phyloP scores from a whole-genome alignment of 2,888 invertebrate species.

The Meiosimyza decipiens region DNA sequence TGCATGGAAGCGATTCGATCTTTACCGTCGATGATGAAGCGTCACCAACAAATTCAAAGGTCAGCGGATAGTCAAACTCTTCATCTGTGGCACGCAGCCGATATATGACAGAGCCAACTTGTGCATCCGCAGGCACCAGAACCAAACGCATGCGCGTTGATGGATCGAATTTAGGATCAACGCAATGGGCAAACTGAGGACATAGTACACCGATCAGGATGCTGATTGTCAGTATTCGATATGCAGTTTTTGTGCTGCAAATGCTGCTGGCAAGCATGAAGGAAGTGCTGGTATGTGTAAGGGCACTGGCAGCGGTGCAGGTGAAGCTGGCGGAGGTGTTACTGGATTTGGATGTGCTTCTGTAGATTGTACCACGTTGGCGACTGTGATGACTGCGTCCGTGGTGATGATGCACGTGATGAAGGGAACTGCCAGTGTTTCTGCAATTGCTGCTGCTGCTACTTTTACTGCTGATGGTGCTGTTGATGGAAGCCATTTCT shows the following conservation, averaged over 20 bases:
- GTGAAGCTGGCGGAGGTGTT: slow-evolving; percentile 11
- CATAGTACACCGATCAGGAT: slow-evolving; percentile 62
- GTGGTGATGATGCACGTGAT: slow-evolving; percentile 38
- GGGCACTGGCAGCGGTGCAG: background rate
- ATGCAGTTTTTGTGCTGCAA: slow-evolving; percentile 35
- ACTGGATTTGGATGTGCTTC: slow-evolving; percentile 4
- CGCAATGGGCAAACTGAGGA: slow-evolving; percentile 61
- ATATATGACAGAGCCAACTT: slow-evolving; percentile 87
- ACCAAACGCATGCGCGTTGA: slow-evolving; percentile 85
- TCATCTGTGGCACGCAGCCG: slow-evolving; percentile 88
- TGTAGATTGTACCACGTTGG: background rate
- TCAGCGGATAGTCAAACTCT: slow-evolving; percentile 86
- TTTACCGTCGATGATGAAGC: slow-evolving; percentile 81
- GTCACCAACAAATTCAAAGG: slow-evolving; percentile 82
- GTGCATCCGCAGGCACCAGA: slow-evolving; percentile 84
- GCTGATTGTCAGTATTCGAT: slow-evolving; percentile 64
- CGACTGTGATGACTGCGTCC: slow-evolving; percentile 34
- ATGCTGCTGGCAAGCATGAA: background rate
- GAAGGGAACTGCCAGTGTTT: slow-evolving; percentile 42
- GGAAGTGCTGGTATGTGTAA: slow-evolving; percentile 1
- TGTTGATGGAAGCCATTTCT: slow-evolving; percentile 62
- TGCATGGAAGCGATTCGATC: slow-evolving; percentile 85
- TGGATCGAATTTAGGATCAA: slow-evolving; percentile 86
- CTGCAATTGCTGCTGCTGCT: slow-evolving; percentile 22
- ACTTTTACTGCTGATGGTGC: slow-evolving; percentile 35